phyloP scores from a whole-genome alignment of 2,797 vertebrate genomes.

The Spondyliosoma cantharus region DNA sequence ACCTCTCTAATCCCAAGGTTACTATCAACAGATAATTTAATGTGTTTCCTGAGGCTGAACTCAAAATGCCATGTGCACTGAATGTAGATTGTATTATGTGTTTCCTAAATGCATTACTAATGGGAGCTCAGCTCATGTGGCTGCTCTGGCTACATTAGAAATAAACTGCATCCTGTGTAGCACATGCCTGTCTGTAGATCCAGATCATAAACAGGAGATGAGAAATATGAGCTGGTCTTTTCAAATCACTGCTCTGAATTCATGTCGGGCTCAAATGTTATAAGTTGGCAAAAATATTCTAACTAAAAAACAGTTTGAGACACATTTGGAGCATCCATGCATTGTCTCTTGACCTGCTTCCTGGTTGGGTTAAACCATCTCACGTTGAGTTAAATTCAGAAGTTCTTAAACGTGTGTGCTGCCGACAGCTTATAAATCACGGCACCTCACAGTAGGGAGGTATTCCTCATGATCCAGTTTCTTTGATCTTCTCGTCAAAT shows the following conservation, averaged over 20 bases:
- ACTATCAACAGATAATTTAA: slow-evolving; percentile 35
- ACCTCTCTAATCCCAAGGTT: slow-evolving; percentile 25
- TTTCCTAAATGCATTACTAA: slow-evolving; percentile 55
- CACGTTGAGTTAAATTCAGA: neutral
- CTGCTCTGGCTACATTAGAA: slow-evolving; percentile 30
- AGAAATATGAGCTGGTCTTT: neutral
- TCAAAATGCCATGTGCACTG: slow-evolving; percentile 37
- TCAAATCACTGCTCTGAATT: neutral
- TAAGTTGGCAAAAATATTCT: neutral
- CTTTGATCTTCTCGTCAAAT: neutral
- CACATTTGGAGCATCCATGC: neutral
- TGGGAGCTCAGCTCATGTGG: slow-evolving; percentile 17
- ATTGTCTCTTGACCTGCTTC: neutral
- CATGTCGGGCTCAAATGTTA: neutral
- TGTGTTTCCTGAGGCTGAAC: slow-evolving; percentile 49
- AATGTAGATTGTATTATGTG: slow-evolving; percentile 26
- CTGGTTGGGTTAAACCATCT: neutral
- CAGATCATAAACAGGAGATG: neutral
- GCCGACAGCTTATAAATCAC: neutral
- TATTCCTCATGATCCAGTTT: neutral
- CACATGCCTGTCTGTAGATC: neutral
- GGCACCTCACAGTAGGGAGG: neutral
- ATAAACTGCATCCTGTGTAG: slow-evolving; percentile 37
- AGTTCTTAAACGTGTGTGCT: neutral
- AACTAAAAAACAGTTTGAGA: neutral